Percentiles rank a stretch among this genome's conserved stretches.
Conservation (phyloP, 1,140 invertebrate species). For the Papilio helenus region DNA sequence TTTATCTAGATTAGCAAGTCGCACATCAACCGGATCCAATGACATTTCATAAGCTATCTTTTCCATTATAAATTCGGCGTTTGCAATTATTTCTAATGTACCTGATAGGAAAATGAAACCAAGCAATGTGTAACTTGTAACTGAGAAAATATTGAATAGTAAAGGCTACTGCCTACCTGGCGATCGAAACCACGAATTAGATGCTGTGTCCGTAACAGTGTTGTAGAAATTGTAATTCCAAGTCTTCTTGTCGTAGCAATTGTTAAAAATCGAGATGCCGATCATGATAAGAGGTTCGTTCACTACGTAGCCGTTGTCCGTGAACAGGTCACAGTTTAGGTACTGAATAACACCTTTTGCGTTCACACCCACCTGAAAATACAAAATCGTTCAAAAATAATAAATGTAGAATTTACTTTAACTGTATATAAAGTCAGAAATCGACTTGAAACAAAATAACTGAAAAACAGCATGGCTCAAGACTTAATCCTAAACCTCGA, state of each 20-base stretch:
- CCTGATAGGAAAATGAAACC: conserved; percentile 84
- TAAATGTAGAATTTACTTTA: neutral
- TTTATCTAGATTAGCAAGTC: conserved; percentile 84
- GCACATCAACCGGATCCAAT: conserved; percentile 87
- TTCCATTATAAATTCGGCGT: conserved; percentile 92
- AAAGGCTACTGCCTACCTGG: conserved; percentile 46
- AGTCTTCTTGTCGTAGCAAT: conserved; percentile 45
- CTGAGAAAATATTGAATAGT: conserved; percentile 75
- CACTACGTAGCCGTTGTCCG: conserved; percentile 83
- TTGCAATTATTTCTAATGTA: conserved; percentile 85
- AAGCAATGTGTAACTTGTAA: conserved; percentile 53
- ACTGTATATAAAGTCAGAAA: neutral
- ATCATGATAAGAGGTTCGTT: conserved; percentile 79
- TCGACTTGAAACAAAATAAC: too few relatives aligned
- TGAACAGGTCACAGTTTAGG: conserved; percentile 82
- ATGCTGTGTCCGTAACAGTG: conserved; percentile 66
- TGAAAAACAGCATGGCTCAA: too few relatives aligned
- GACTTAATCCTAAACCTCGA: too few relatives aligned
- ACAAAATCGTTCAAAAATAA: neutral
- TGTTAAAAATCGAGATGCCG: conserved; percentile 38
- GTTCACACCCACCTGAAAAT: conserved; percentile 82
- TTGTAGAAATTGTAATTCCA: conserved; percentile 62
- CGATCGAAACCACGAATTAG: conserved; percentile 70
- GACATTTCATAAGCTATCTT: conserved; percentile 87
- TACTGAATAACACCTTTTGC: conserved; percentile 85